A percentile compares a stretch with the other conserved stretches of the same genome.
Conservation (phyloP, 1,140 invertebrate genomes). For the Triops cancriformis region DNA sequence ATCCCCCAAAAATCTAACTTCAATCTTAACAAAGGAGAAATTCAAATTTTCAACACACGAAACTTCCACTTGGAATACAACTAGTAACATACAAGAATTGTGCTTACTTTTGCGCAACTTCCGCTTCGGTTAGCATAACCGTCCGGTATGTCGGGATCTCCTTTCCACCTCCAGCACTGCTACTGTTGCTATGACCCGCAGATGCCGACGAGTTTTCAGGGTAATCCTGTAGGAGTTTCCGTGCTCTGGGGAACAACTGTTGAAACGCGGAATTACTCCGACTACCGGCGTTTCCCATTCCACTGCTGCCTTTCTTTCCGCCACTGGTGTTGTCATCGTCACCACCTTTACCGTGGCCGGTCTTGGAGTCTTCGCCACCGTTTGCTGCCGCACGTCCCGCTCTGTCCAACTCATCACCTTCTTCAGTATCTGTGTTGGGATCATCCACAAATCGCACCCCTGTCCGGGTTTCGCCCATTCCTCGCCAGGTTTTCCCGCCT, state of each 20-base stretch:
- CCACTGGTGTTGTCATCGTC: conserved; percentile 29
- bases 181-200: neutral
- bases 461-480: conserved; percentile 33
- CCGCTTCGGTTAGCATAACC: neutral
- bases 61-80: no score
- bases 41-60: no score
- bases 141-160: neutral
- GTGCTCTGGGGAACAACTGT: conserved; percentile 52
- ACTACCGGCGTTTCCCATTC: conserved; percentile 27
- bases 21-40: no score
- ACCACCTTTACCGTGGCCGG: conserved; percentile 33
- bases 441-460: conserved; percentile 34
- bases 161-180: neutral
- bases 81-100: no score
- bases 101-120: neutral
- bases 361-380: conserved; percentile 34
- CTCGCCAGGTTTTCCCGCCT: conserved; percentile 52
- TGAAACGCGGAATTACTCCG: conserved; percentile 61
- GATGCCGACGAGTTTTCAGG: conserved; percentile 16
- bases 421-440: conserved; percentile 38
- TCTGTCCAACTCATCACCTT: conserved; percentile 38
- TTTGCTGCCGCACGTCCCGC: conserved; percentile 34
- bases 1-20: no score
- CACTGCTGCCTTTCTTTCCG: conserved; percentile 15
- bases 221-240: conserved; percentile 24